phyloP scores from a whole-genome alignment of 92 coral and sea anemone genomes.

The Actinernus sp. region DNA sequence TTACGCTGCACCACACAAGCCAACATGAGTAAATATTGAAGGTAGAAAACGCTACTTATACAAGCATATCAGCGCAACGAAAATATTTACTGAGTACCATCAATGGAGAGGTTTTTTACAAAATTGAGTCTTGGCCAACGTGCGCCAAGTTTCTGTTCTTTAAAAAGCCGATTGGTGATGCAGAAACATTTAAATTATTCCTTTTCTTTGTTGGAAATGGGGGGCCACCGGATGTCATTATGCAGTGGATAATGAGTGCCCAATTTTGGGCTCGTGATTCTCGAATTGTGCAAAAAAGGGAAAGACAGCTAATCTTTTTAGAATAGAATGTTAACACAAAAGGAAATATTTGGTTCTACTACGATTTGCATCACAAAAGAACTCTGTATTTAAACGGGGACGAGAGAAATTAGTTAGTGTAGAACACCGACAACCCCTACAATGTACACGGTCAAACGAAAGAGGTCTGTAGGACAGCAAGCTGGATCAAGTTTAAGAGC shows the following conservation, averaged over 20 bases:
- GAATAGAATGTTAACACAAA: neutral
- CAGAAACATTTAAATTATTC: conserved; percentile 27
- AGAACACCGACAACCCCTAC: too few species aligned
- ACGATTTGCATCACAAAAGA: conserved; percentile 5
- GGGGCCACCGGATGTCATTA: conserved; percentile 29
- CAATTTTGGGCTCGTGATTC: conserved; percentile 14
- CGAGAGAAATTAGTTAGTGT: too few species aligned
- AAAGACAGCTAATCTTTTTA: too few species aligned
- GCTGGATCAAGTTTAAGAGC: neutral
- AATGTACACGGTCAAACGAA: neutral
- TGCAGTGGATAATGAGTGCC: conserved; percentile 13
- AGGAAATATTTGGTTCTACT: conserved; percentile 11
- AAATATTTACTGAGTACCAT: conserved; percentile 7
- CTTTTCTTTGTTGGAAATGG: conserved; percentile 51
- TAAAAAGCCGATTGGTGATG: conserved; percentile 38
- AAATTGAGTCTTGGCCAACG: conserved; percentile 25
- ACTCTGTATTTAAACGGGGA: conserved; percentile 10
- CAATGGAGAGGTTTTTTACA: conserved; percentile 32
- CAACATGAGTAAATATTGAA: neutral
- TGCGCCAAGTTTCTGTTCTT: conserved; percentile 26
- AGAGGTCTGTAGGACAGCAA: neutral
- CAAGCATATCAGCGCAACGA: conserved; percentile 7
- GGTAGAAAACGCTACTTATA: neutral
- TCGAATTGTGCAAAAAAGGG: neutral
- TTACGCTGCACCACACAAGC: neutral